Evolutionary conservation across 2,888 invertebrate species (phyloP), one percentile per base, ranked within the genome.

Genomic region (Drosophila merina): DNA sequence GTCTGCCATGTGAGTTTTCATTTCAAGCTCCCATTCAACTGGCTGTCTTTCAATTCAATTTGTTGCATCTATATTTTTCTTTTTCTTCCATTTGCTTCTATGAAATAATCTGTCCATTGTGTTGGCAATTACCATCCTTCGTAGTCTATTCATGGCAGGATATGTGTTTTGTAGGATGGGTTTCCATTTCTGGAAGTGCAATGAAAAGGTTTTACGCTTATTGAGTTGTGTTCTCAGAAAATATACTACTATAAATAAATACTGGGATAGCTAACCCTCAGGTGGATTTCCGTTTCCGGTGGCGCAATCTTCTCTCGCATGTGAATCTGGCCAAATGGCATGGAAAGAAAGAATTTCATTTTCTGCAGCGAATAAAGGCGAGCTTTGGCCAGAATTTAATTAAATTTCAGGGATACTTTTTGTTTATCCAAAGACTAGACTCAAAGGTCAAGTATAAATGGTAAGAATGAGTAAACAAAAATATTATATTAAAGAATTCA

Each of bases 41-140:
- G 48, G 33, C 44, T 38, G 48, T 36, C 58, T 38, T 55, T 58
- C 58, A 69, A 69, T 69, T 69, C 60, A 59, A 59, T 69, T 69
- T 59, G 54, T 55, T 70, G 20, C 60, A 57, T 47, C 47, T 36
- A 71, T 42, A 50, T 47, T 20, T 40, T 20, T 40, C 26, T 9
- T n/a, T n/a, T 10, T 25, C 42, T 44, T 20, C 14, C 30, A 26
- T 20, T 45, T n/a, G 9, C 8, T 4, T 25, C 33, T 6, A 45
- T 33, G 31, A n/a, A 42, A 12, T 68, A 50, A 57, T 67, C 57
- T 68, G 36, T 51, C 50, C 45, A 67, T 67, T 67, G 67, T 67
- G 67, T 40, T 45, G 30, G 25, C 67, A 67, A 66, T 66, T 66
- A 67, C 55, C 31, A 33, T 48, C 67, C n/a, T 25, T 31, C n/a